phyloP scores from a whole-genome alignment of 2,797 vertebrate species.

The Coreius guichenoti region DNA sequence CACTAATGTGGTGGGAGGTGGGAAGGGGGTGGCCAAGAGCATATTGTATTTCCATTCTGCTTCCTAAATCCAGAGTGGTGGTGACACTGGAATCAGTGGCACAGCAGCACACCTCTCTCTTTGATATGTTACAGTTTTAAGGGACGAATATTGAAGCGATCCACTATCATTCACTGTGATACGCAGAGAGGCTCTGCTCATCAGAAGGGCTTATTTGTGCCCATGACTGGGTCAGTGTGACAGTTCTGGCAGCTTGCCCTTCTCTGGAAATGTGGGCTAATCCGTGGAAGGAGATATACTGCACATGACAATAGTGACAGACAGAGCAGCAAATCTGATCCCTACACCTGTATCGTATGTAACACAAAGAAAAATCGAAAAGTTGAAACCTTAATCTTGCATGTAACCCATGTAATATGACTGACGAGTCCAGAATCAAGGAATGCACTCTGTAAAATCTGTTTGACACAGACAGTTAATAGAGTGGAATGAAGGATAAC shows the following conservation, averaged over 20 bases:
- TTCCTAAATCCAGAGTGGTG: constrained; percentile 67
- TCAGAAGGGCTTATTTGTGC: constrained; percentile 36
- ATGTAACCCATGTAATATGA: constrained; percentile 10
- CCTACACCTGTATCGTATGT: constrained; percentile 1
- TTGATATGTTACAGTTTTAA: constrained; percentile 24
- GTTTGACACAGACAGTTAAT: constrained; percentile 61
- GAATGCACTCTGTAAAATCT: constrained; percentile 30
- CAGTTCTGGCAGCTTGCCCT: constrained; percentile 60
- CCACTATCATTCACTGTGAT: constrained; percentile 28
- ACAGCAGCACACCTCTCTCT: constrained; percentile 33
- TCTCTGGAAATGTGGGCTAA: constrained; percentile 61
- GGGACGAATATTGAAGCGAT: constrained; percentile 28
- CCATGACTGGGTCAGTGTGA: constrained; percentile 69
- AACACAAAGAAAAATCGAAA: not conserved
- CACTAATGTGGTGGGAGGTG: constrained; percentile 73
- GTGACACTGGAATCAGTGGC: constrained; percentile 70
- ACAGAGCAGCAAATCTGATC: constrained; percentile 27
- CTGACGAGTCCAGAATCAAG: not conserved
- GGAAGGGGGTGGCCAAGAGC: constrained; percentile 65
- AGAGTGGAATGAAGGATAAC: constrained; percentile 66
- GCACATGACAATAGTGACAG: constrained; percentile 15
- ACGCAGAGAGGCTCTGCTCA: not conserved
- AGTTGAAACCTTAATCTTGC: not conserved
- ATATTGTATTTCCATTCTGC: constrained; percentile 75
- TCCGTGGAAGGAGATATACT: constrained; percentile 49